phyloP scores from a whole-genome alignment of 2,113 vertebrate genomes.

The Daphoenositta chrysoptera region DNA sequence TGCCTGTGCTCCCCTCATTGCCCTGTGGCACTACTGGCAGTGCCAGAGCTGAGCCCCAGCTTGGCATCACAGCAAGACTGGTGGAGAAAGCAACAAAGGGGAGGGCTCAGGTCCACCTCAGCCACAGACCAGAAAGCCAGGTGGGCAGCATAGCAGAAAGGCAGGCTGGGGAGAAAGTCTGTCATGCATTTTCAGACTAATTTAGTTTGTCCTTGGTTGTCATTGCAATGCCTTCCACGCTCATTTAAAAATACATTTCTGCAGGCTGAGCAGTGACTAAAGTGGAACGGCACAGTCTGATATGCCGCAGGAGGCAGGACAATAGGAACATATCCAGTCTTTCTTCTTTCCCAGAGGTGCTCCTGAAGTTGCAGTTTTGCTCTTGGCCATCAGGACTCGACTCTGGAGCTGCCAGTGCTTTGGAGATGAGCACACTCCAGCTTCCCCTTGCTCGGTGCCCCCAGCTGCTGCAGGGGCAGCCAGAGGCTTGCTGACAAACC shows the following conservation, averaged over 20 bases:
- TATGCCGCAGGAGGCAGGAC: fast-evolving
- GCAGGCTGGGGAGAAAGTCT: not conserved
- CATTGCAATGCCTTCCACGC: not conserved
- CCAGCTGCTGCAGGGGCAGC: not conserved
- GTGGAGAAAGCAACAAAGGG: fast-evolving
- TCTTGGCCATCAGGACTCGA: fast-evolving
- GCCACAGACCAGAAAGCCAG: not conserved
- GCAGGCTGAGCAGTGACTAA: not conserved
- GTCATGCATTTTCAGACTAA: not conserved
- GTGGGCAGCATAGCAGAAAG: not conserved
- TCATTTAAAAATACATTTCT: not conserved
- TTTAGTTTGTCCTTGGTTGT: not conserved
- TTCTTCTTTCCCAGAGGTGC: not conserved
- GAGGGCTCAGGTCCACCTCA: not conserved
- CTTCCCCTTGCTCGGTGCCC: fast-evolving
- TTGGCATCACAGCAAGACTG: not conserved
- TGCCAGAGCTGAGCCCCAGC: not conserved
- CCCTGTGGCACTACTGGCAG: not conserved
- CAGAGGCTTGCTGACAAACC: not conserved
- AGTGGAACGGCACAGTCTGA: not conserved
- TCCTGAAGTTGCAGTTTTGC: not conserved
- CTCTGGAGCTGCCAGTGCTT: not conserved
- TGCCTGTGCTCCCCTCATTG: not conserved
- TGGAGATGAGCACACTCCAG: not conserved
- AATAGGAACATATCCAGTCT: not conserved